Evolutionary conservation across 2,888 invertebrate genomes (phyloP).

Genomic region (Tryphoninae sp.): DNA sequence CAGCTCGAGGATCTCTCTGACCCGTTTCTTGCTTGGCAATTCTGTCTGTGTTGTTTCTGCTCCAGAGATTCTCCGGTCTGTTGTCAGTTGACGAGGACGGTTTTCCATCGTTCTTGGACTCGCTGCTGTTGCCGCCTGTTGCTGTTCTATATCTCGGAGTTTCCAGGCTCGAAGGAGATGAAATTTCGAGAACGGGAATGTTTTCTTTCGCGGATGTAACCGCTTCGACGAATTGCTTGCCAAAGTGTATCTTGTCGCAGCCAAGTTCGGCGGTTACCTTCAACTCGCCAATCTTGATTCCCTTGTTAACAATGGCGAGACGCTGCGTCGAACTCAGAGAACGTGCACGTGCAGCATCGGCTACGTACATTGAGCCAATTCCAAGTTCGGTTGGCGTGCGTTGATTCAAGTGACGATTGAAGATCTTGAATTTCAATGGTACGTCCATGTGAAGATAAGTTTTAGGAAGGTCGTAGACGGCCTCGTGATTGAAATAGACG

Average conservation of each 20-base stretch:
- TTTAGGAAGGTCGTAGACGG: constrained; percentile 80
- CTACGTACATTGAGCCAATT: constrained; percentile 79
- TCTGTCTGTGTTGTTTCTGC: constrained; percentile 62
- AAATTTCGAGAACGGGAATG: constrained; percentile 71
- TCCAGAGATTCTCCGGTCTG: constrained; percentile 63
- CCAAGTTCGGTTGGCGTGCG: constrained; percentile 81
- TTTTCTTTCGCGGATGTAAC: constrained; percentile 75
- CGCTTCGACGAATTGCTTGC: constrained; percentile 81
- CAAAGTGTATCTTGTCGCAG: constrained; percentile 82
- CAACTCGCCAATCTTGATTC: constrained; percentile 81
- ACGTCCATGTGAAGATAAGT: constrained; percentile 74
- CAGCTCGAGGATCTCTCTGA: constrained; percentile 60
- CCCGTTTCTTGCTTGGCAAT: constrained; percentile 58
- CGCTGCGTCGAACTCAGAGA: constrained; percentile 79
- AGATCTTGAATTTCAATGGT: constrained; percentile 81
- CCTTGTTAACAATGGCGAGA: constrained; percentile 79
- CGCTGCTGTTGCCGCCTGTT: constrained; percentile 73
- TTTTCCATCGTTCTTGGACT: constrained; percentile 70
- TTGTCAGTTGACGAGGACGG: constrained; percentile 67
- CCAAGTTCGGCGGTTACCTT: constrained; percentile 82
- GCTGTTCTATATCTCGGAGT: constrained; percentile 67
- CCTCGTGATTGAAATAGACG: constrained; percentile 81
- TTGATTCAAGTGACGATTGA: constrained; percentile 81
- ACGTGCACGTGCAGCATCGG: constrained; percentile 76
- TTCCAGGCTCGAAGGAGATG: constrained; percentile 48